Evolutionary conservation across 1,140 invertebrate genomes (phyloP).

Genomic region (Drosophila pseudoobscura): DNA sequence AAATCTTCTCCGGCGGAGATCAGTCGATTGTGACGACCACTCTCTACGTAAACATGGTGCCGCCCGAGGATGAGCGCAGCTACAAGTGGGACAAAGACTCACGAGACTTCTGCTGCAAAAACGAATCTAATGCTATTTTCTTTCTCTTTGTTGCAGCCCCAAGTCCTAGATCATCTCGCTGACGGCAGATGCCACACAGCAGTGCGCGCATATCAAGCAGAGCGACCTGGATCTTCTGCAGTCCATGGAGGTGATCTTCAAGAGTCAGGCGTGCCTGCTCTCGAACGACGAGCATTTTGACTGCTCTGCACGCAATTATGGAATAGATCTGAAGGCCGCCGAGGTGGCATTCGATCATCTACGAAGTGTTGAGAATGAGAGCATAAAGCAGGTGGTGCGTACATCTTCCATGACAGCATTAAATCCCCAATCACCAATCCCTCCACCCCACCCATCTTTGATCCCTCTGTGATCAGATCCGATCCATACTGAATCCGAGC

Average conservation of each 20-base stretch:
- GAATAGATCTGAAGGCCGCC: conserved; percentile 89
- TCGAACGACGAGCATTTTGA: conserved; percentile 88
- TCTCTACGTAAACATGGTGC: conserved; percentile 83
- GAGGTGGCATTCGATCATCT: conserved; percentile 87
- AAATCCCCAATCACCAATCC: no score
- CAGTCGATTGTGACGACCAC: conserved; percentile 91
- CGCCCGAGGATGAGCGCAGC: conserved; percentile 87
- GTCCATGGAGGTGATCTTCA: conserved; percentile 93
- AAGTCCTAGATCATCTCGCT: conserved; percentile 87
- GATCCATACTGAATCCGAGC: conserved; percentile 85
- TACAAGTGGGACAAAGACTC: conserved; percentile 75
- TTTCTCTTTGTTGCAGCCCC: conserved; percentile 29
- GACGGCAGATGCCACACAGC: conserved; percentile 85
- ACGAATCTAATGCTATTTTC: not conserved
- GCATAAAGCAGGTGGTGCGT: conserved; percentile 89
- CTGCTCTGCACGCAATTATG: conserved; percentile 90
- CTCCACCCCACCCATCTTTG: conserved; percentile 21
- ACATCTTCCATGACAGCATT: not conserved
- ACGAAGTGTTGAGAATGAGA: conserved; percentile 87
- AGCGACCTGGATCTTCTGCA: conserved; percentile 89
- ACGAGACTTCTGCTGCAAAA: not conserved
- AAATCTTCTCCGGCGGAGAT: conserved; percentile 93
- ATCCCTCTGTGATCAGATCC: not conserved
- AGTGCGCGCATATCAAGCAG: conserved; percentile 86
- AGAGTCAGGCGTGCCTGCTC: conserved; percentile 90